Conservation (phyloP, 1,140 invertebrate genomes). For the Melanaphis sacchari region DNA sequence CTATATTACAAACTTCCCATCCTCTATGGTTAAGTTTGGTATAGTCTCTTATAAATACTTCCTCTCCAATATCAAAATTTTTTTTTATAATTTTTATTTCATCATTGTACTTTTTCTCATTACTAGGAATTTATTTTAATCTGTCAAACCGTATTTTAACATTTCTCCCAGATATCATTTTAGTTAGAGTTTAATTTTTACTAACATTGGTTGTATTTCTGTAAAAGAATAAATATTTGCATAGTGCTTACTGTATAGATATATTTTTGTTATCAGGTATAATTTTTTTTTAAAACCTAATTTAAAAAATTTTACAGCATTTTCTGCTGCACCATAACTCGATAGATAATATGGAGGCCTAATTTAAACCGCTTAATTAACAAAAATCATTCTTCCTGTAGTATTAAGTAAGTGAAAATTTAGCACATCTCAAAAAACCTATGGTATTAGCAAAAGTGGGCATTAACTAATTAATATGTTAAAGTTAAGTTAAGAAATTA, state of each 20-base stretch:
- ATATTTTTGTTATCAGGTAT: neutral
- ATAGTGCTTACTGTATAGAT: neutral
- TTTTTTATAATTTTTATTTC: neutral
- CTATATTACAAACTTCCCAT: neutral
- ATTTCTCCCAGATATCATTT: slow-evolving; percentile 57
- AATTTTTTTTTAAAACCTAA: slow-evolving; percentile 60
- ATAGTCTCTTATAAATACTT: neutral
- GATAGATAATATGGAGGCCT: slow-evolving; percentile 61
- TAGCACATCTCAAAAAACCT: too few relatives aligned
- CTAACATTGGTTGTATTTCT: slow-evolving; percentile 35
- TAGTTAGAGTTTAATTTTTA: slow-evolving; percentile 55
- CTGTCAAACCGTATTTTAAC: neutral
- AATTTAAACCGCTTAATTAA: slow-evolving; percentile 59
- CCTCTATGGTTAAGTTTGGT: neutral
- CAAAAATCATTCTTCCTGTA: too few relatives aligned
- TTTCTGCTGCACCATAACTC: slow-evolving; percentile 62
- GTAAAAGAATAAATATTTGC: slow-evolving; percentile 37
- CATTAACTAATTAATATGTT: too few relatives aligned
- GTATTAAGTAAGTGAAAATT: too few relatives aligned
- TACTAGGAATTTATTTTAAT: neutral
- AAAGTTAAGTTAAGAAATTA: too few relatives aligned
- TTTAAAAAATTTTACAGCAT: slow-evolving; percentile 64
- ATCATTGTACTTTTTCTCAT: neutral
- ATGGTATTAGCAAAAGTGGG: too few relatives aligned
- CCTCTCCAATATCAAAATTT: neutral